Base-by-base conservation (phyloP, 1,140 invertebrate species). In the Mylabris phalerata region DNA sequence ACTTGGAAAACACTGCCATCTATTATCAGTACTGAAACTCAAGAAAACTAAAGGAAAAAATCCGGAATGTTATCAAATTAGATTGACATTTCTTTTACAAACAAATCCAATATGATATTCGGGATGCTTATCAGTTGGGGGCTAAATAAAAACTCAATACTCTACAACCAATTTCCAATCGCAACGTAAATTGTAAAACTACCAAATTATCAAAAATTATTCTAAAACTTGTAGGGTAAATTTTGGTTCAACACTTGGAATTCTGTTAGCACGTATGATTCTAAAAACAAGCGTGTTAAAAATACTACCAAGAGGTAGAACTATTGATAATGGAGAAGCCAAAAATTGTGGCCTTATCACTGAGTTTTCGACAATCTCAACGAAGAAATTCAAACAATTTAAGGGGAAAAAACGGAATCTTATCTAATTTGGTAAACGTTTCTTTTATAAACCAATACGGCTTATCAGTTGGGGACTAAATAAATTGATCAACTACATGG, bases 181-280 rank as follows among this genome's bases (percentile, higher is more conserved):
- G 95, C 96, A 51, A 95, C 95, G 93, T 95, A 82, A 45, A 47
- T 9, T 55, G 50, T 42, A 48, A n/a, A 52, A 11, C 38, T 39
- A 1, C 19, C 27, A n/a, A 11, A 10, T 13, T 11, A 11, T 11
- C 48, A 45, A 13, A 26, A 9, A 38, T 49, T 49, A 59, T 2
- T 19, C 0, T 19, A 19, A 2, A 19, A 19, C 19, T 65, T 82
- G 48, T 70, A 96, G 93, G 1, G 88, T 88, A 2, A 91, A 86
- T 74, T 86, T 95, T 72, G 95, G 96, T 74, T 95, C 92, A 25
- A 98, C 95, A 0, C 95, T 95, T 9, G 93, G 92, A 9, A 86
- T 98, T 47, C 86, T 93, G 27, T 70, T 97, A 4, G 83, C 84
- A 10, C 80, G 93, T 65, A 81, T 80, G 63, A 79, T 94, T 11